phyloP scores from a whole-genome alignment of 2,888 invertebrate species.

The Tetropium fuscum region DNA sequence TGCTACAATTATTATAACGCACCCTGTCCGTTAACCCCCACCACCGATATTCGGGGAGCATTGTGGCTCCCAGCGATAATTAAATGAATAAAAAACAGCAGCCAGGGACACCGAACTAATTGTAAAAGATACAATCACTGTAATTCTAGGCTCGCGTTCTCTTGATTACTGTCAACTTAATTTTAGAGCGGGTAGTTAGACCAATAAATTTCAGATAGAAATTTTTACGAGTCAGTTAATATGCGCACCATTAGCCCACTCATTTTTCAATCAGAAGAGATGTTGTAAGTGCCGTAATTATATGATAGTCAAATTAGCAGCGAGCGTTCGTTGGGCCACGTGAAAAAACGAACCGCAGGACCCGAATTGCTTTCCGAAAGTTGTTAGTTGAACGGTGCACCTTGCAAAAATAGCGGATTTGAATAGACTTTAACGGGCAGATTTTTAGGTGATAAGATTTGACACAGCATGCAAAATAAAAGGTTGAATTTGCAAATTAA shows the following conservation, averaged over 20 bases:
- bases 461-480: slow-evolving; percentile 11
- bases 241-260: slow-evolving; percentile 19
- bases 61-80: slow-evolving; percentile 16
- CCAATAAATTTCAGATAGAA: slow-evolving; percentile 22
- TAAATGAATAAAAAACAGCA: slow-evolving; percentile 20
- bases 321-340: slow-evolving; percentile 18
- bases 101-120: slow-evolving; percentile 18
- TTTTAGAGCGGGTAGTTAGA: slow-evolving; percentile 13
- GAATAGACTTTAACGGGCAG: slow-evolving; percentile 37
- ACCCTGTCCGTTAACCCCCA: slow-evolving; percentile 8
- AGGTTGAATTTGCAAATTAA: slow-evolving; percentile 5
- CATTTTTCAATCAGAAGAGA: slow-evolving; percentile 23
- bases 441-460: slow-evolving; percentile 16
- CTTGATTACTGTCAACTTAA: slow-evolving; percentile 16
- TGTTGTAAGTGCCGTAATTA: slow-evolving; percentile 21
- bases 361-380: slow-evolving; percentile 20
- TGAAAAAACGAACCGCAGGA: background rate
- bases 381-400: slow-evolving; percentile 27
- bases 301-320: slow-evolving; percentile 25
- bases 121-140: slow-evolving; percentile 19
- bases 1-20: slow-evolving; percentile 2
- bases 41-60: background rate
- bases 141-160: slow-evolving; percentile 19
- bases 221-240: slow-evolving; percentile 20
- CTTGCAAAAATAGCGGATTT: slow-evolving; percentile 38